phyloP scores from a whole-genome alignment of 2,113 vertebrate species.

The Tiliqua scincoides region DNA sequence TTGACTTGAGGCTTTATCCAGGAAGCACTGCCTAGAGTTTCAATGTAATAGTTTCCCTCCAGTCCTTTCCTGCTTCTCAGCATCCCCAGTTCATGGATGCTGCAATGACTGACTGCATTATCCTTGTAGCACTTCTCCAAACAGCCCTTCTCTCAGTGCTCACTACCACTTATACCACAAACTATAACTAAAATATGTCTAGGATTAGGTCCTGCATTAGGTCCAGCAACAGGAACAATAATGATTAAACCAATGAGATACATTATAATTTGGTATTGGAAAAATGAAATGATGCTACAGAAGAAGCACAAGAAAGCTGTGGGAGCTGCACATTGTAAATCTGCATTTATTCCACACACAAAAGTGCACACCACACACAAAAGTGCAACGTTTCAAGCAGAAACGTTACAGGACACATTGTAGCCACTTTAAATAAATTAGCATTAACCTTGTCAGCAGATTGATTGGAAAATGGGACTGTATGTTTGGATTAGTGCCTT shows the following conservation, averaged over 20 bases:
- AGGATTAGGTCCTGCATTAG: background rate
- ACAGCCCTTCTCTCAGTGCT: background rate
- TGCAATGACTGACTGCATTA: background rate
- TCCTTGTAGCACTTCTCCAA: background rate
- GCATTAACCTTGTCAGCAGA: background rate
- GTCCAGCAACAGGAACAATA: background rate
- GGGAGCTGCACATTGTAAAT: no score
- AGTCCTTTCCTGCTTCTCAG: background rate
- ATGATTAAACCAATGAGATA: background rate
- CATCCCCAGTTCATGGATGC: background rate
- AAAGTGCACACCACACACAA: background rate
- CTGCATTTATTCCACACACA: background rate
- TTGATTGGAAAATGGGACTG: background rate
- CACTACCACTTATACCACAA: background rate
- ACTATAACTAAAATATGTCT: background rate
- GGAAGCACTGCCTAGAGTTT: background rate
- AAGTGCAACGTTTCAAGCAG: no score
- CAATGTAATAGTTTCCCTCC: background rate
- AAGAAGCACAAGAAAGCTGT: background rate
- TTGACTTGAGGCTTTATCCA: no score
- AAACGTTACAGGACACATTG: background rate
- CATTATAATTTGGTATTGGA: no score
- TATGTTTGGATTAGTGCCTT: background rate
- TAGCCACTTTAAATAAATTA: background rate
- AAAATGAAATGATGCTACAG: background rate